A percentile compares a stretch with the other conserved stretches of the same genome.
These are phyloP conservation scores for Lamellibrachia luymesi DNA, from an alignment of 1,140 invertebrate genomes.

Conservation along the genomic window DNA sequence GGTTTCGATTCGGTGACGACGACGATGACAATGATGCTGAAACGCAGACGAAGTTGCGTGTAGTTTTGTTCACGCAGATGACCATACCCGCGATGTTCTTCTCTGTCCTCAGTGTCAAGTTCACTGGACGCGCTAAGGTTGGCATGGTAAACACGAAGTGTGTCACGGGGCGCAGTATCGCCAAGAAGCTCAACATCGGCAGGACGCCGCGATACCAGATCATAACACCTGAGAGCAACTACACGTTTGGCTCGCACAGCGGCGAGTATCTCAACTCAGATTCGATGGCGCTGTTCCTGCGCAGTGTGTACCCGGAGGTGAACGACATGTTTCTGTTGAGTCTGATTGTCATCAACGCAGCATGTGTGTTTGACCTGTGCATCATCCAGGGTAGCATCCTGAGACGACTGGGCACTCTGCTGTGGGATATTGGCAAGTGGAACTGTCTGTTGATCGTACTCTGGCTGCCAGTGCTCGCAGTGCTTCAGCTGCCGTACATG, in stretches of 20 bases:
- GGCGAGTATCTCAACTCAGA: slow-evolving; percentile 57
- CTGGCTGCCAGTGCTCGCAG: slow-evolving; percentile 56
- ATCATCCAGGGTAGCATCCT: slow-evolving; percentile 47
- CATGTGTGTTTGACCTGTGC: slow-evolving; percentile 57
- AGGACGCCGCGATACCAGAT: slow-evolving; percentile 53
- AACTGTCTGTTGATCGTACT: slow-evolving; percentile 57
- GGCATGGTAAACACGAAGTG: slow-evolving; percentile 52
- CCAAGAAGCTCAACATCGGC: slow-evolving; percentile 30
- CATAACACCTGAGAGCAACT: slow-evolving; percentile 56
- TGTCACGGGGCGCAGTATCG: slow-evolving; percentile 34
- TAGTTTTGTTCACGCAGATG: slow-evolving; percentile 57
- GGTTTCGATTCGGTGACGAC: slow-evolving; percentile 16
- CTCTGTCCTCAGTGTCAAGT: slow-evolving; percentile 62
- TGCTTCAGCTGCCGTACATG: slow-evolving; percentile 54
- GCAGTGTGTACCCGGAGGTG: slow-evolving; percentile 58
- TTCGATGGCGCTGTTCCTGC: slow-evolving; percentile 58
- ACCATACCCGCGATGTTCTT: slow-evolving; percentile 58
- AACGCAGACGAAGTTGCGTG: slow-evolving; percentile 26
- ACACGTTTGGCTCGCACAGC: slow-evolving; percentile 53
- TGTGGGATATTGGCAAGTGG: slow-evolving; percentile 57
- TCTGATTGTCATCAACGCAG: slow-evolving; percentile 57
- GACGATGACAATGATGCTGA: neutral
- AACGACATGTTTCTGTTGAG: slow-evolving; percentile 62
- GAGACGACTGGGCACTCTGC: slow-evolving; percentile 46
- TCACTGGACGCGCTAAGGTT: slow-evolving; percentile 61